Evolutionary conservation across 2,797 vertebrate genomes (phyloP).

Genomic region (Gymnopithys bicolor): DNA sequence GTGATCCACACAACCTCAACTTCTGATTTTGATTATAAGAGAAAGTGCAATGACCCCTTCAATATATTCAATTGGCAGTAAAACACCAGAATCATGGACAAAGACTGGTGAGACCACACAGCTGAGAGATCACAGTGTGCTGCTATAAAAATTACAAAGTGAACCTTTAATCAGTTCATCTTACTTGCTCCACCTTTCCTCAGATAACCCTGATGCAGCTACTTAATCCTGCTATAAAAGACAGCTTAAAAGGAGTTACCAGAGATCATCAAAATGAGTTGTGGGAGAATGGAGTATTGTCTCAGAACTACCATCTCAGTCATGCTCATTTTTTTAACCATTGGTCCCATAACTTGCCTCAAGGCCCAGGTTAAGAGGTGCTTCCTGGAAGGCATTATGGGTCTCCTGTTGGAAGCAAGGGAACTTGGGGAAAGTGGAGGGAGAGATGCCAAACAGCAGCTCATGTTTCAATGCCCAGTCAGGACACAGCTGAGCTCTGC

Average conservation of each 20-base stretch:
- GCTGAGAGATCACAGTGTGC: not conserved
- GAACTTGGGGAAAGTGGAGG: not conserved
- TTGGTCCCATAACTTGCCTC: not conserved
- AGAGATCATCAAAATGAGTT: not conserved
- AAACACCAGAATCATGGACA: not conserved
- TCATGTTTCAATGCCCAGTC: not conserved
- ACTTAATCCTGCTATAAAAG: not conserved
- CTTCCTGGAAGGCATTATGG: not conserved
- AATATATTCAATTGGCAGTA: accelerated
- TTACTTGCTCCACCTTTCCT: slow-evolving; percentile 25
- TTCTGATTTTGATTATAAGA: not conserved
- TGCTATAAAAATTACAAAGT: not conserved
- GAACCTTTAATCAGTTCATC: slow-evolving; percentile 6
- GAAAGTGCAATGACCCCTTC: not conserved
- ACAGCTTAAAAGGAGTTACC: not conserved
- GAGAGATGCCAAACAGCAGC: not conserved
- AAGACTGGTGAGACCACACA: not conserved
- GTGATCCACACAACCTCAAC: not conserved
- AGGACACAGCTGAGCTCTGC: not conserved
- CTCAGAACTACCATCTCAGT: not conserved
- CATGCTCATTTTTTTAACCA: not conserved
- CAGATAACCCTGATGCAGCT: not conserved
- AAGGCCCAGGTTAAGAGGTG: not conserved
- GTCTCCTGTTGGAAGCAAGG: not conserved
- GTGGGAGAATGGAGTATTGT: not conserved